Evolutionary conservation across 2,888 invertebrate genomes (phyloP).

Genomic region (Aphelenchoides bicaudatus): DNA sequence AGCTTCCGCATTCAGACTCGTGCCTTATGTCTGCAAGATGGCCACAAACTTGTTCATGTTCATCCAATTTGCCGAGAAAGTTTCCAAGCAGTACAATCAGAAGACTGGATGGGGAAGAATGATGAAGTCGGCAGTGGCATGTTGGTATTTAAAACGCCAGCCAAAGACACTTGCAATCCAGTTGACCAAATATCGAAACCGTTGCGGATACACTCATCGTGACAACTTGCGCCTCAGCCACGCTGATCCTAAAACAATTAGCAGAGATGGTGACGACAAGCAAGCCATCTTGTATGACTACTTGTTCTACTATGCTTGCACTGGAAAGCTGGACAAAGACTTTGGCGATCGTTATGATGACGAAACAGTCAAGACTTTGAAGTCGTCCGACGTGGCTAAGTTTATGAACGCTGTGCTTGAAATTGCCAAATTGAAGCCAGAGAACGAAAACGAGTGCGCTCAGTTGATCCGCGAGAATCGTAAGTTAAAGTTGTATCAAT

Average conservation of each 20-base stretch:
- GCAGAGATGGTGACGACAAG: constrained; percentile 6
- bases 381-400: constrained; percentile 17
- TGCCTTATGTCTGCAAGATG: constrained; percentile 66
- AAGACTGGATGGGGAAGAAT: constrained; percentile 68
- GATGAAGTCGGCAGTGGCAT: constrained; percentile 68
- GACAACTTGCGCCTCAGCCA: constrained; percentile 67
- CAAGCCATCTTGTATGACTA: constrained; percentile 44
- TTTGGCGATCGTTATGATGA: not conserved
- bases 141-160: constrained; percentile 66
- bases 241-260: constrained; percentile 28
- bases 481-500: constrained; percentile 1
- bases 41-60: constrained; percentile 71
- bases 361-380: not conserved
- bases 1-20: constrained; percentile 33
- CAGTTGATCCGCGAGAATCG: constrained; percentile 27
- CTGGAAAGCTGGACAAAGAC: constrained; percentile 18
- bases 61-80: constrained; percentile 66
- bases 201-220: constrained; percentile 72
- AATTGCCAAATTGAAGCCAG: constrained; percentile 18
- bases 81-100: constrained; percentile 57
- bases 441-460: constrained; percentile 21
- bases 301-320: constrained; percentile 41
- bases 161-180: constrained; percentile 69
- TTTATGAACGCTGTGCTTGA: constrained; percentile 22
- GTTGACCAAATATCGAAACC: constrained; percentile 68